These are phyloP conservation scores for Meles meles DNA, from an alignment of 2,113 vertebrate species.

Conservation along the genomic window DNA sequence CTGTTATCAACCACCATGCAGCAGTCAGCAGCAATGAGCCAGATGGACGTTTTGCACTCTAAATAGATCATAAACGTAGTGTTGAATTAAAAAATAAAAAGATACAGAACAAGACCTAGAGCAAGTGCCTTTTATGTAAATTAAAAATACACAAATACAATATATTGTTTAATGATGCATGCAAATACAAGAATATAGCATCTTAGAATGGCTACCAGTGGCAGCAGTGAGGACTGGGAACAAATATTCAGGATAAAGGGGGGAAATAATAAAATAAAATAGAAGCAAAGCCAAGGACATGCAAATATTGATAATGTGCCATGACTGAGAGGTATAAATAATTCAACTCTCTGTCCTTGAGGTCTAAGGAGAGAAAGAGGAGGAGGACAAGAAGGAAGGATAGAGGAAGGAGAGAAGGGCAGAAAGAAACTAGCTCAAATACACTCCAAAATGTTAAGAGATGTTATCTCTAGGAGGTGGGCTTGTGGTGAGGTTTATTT, in stretches of 20 bases:
- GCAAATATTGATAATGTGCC: not conserved
- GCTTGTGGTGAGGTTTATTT: not conserved
- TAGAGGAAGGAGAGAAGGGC: fast-evolving
- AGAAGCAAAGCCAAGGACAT: not conserved
- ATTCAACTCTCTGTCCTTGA: not conserved
- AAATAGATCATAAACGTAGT: not conserved
- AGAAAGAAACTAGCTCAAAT: not conserved
- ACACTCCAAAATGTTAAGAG: not conserved
- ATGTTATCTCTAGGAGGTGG: not conserved
- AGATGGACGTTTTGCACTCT: not conserved
- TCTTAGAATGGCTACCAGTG: not conserved
- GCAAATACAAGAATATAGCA: not conserved
- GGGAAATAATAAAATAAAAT: not conserved
- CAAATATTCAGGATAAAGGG: not conserved
- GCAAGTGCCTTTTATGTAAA: not conserved
- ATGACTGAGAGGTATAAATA: not conserved
- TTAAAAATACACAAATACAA: not conserved
- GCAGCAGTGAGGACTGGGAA: not conserved
- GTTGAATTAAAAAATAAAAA: not conserved
- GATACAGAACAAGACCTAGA: not conserved
- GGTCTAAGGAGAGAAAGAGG: not conserved
- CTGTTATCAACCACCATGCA: not conserved
- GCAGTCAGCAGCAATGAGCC: not conserved
- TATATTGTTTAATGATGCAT: not conserved
- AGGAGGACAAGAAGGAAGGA: not conserved